These are phyloP conservation scores for Ophiodon elongatus DNA, from an alignment of 2,113 vertebrate genomes.

Conservation along the genomic window DNA sequence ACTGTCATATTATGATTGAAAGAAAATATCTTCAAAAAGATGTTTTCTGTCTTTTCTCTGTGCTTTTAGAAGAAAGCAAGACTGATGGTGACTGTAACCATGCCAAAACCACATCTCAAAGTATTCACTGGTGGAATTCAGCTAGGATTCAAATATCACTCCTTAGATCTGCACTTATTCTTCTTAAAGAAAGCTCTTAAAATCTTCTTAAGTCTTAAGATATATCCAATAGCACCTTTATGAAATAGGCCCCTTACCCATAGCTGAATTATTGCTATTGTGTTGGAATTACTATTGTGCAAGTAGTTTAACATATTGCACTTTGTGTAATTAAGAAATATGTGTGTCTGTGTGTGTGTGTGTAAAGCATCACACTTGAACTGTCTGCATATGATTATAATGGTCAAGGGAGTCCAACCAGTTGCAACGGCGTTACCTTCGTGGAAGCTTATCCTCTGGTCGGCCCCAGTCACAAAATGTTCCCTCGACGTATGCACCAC, in stretches of 20 bases:
- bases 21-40: constrained; percentile 1
- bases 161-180: neutral
- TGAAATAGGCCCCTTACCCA: neutral
- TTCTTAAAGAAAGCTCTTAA: neutral
- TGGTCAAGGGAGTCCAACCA: constrained; percentile 19
- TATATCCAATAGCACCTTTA: neutral
- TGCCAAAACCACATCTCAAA: neutral
- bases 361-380: neutral
- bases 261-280: neutral
- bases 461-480: constrained; percentile 78
- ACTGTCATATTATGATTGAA: neutral
- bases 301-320: neutral
- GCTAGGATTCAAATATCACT: neutral
- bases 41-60: neutral
- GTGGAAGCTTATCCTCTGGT: constrained; percentile 80
- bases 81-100: neutral
- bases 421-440: constrained; percentile 81
- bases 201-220: neutral
- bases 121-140: neutral
- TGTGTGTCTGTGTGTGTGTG: constrained; percentile 12
- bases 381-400: constrained; percentile 6
- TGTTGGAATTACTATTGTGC: neutral
- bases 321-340: neutral
- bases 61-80: neutral
- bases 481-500: constrained; percentile 82